Conservation (phyloP, 2,888 invertebrate genomes). For the Exephanes ischioxanthus region DNA sequence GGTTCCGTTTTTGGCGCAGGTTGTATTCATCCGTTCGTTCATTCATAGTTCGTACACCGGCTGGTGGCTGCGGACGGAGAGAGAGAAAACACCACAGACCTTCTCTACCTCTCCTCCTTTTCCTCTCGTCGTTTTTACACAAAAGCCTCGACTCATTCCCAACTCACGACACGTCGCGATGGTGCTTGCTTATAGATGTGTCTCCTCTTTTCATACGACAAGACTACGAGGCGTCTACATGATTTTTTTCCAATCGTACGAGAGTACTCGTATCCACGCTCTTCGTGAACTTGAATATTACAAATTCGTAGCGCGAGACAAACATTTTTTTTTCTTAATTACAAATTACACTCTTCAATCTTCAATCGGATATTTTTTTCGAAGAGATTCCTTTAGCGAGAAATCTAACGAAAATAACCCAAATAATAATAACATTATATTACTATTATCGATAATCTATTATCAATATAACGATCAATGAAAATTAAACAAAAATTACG, state of each 20-base stretch:
- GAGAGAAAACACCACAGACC: slow-evolving; percentile 27
- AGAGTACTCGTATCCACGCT: no score
- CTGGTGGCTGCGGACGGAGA: slow-evolving; percentile 48
- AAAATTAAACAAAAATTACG: no score
- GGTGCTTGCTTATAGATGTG: slow-evolving; percentile 48
- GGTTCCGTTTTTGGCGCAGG: slow-evolving; percentile 77
- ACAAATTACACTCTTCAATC: no score
- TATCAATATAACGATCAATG: no score
- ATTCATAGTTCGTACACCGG: slow-evolving; percentile 79
- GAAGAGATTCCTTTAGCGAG: no score
- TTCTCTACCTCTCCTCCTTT: slow-evolving; percentile 52
- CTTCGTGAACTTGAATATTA: background rate
- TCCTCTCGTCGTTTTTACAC: slow-evolving; percentile 51
- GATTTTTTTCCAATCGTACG: slow-evolving; percentile 19
- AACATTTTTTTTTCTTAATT: background rate
- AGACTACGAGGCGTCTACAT: slow-evolving; percentile 8
- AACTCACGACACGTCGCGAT: slow-evolving; percentile 76
- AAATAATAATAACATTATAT: no score
- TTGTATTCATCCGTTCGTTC: slow-evolving; percentile 82
- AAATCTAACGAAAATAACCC: no score
- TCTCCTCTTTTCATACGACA: slow-evolving; percentile 15
- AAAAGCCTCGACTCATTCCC: slow-evolving; percentile 78
- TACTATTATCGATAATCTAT: no score
- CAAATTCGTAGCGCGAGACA: background rate
- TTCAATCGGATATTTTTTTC: no score